Base-by-base conservation (phyloP, 2,113 vertebrate species). In the Tachuris rubrigastra region DNA sequence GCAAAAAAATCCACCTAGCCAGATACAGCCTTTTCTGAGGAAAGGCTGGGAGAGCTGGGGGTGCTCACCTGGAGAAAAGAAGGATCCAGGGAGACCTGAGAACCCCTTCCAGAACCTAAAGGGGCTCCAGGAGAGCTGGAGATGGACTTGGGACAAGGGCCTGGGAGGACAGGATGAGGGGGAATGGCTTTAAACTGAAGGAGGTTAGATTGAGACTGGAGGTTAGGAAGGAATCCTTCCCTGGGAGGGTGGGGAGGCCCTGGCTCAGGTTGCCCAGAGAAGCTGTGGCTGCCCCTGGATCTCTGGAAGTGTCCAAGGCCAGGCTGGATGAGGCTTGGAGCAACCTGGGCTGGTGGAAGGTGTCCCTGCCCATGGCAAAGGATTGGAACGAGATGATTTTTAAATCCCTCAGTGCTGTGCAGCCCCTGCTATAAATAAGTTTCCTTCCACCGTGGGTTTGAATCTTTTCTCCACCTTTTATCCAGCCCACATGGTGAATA, bases 191-290 rank as follows among this genome's bases (percentile, higher is more conserved):
- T 31, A 3, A 13, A 12, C 1, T 88, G 75, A 13, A 25, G 65
- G 4, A 73, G 35, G 31, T 5, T 12, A 58, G 25, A 31, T 25
- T 0, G 3, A 0, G 42, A 4, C 66, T 22, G 42, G 22, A 66
- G 14, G 8, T 15, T 49, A 25, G 35, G 30, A 35, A 65, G 17
- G 1, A 81, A 81, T 88, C 44, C 0, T 0, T 66, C 0, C 0
- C 18, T 50, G 6, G 1, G 50, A 73, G 6, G 25, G 11, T 35
- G 58, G 3, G 0, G 3, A 72, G 30, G 7, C 13, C 16, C 25
- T 72, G 68, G 50, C 4, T 28, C 3, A 58, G 50, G 14, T 0
- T 42, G 0, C 11, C 31, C 58, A 66, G 35, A 58, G 35, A 10
- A 73, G 59, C 50, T 50, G 50, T 73, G 67, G 35, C 44, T 59